Percentiles rank a stretch among this genome's conserved stretches.
phyloP scores from a whole-genome alignment of 1,140 invertebrate species.

The Apis laboriosa region DNA sequence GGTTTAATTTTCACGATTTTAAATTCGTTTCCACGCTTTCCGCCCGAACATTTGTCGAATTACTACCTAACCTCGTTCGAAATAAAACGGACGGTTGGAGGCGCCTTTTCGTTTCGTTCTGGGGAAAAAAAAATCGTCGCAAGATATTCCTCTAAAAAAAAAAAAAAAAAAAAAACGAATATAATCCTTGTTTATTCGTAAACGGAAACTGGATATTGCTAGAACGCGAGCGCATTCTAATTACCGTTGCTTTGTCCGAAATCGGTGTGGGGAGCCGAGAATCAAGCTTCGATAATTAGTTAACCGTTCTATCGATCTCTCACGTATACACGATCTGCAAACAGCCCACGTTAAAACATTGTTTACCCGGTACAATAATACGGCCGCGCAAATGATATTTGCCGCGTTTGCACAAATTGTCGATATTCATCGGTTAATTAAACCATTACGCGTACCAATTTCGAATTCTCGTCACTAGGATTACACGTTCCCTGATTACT shows the following conservation, averaged over 20 bases:
- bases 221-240: slow-evolving; percentile 12
- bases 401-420: slow-evolving; percentile 4
- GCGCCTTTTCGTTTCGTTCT: too few relatives aligned
- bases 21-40: too few relatives aligned
- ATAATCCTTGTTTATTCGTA: not conserved
- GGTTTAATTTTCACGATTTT: too few relatives aligned
- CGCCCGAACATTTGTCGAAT: too few relatives aligned
- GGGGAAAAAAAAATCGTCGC: not conserved
- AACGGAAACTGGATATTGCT: slow-evolving; percentile 10
- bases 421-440: slow-evolving; percentile 43
- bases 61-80: too few relatives aligned
- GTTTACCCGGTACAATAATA: slow-evolving; percentile 39
- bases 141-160: too few relatives aligned
- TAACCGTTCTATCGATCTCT: slow-evolving; percentile 39
- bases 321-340: not conserved
- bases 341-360: slow-evolving; percentile 43
- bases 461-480: not conserved
- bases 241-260: slow-evolving; percentile 9
- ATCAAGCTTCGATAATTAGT: slow-evolving; percentile 40
- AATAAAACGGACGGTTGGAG: too few relatives aligned
- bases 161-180: not conserved
- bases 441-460: slow-evolving; percentile 22
- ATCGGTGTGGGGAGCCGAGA: not conserved
- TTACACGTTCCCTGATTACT: accelerated
- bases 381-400: slow-evolving; percentile 29